These are phyloP conservation scores for Podarcis siculus DNA, from an alignment of 2,797 vertebrate species.

Conservation along the genomic window DNA sequence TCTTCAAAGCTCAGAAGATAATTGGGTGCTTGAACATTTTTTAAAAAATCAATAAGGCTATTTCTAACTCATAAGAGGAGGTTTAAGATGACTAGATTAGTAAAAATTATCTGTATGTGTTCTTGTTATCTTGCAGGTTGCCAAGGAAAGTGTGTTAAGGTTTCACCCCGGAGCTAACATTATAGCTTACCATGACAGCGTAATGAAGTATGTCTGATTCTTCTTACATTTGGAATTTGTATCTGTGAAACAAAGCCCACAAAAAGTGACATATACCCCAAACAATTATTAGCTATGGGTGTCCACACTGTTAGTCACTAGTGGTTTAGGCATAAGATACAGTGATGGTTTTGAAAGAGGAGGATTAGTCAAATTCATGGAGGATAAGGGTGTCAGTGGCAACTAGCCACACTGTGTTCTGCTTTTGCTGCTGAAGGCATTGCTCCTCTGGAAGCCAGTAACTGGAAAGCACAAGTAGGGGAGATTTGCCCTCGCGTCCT, in stretches of 20 bases:
- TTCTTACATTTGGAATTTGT: conserved; percentile 38
- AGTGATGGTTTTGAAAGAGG: too few relatives aligned
- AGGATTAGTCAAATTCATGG: not conserved
- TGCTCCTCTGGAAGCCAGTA: too few relatives aligned
- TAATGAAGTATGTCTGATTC: conserved; percentile 91
- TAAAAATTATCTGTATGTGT: conserved; percentile 1
- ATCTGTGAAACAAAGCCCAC: not conserved
- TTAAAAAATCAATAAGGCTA: conserved; percentile 16
- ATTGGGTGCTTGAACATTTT: not conserved
- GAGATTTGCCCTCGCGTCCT: too few relatives aligned
- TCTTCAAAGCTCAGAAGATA: conserved; percentile 14
- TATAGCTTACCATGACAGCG: conserved; percentile 95
- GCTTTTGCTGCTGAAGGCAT: too few relatives aligned
- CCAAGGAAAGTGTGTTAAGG: conserved; percentile 94
- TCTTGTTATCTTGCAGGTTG: conserved; percentile 85
- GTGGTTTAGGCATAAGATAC: too few relatives aligned
- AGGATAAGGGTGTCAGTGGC: too few relatives aligned
- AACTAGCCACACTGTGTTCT: too few relatives aligned
- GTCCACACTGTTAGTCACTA: not conserved
- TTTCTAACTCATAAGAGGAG: not conserved
- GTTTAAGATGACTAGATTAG: not conserved
- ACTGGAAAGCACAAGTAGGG: too few relatives aligned
- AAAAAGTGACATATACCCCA: not conserved
- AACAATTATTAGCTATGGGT: not conserved
- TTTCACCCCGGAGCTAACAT: conserved; percentile 96